phyloP scores from a whole-genome alignment of 2,797 vertebrate species.

The Enteromius viviparus region DNA sequence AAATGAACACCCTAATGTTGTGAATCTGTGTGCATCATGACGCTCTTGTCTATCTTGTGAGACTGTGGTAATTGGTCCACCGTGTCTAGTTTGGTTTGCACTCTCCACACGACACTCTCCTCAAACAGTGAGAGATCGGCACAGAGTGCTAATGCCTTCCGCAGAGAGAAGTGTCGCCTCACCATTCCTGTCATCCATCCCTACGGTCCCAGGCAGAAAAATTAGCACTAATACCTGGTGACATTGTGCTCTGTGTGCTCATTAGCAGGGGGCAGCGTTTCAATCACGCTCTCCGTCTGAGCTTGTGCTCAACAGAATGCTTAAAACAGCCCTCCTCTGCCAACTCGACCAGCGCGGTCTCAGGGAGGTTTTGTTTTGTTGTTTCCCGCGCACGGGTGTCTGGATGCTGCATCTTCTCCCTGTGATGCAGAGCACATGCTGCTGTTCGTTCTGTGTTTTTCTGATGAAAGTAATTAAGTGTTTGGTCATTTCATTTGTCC shows the following conservation, averaged over 20 bases:
- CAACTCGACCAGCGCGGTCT: constrained; percentile 60
- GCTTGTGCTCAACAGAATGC: constrained; percentile 10
- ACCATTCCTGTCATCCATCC: neutral
- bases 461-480: too few relatives aligned
- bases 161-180: neutral
- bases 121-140: constrained; percentile 2
- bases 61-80: neutral
- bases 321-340: neutral
- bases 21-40: neutral
- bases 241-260: constrained; percentile 42
- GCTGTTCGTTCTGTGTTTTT: too few relatives aligned
- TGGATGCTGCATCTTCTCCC: neutral
- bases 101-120: constrained; percentile 9
- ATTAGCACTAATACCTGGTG: constrained; percentile 39
- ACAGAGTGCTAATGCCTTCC: constrained; percentile 5
- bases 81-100: constrained; percentile 5
- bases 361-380: constrained; percentile 65
- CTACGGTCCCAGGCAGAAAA: neutral
- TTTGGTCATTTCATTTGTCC: neutral
- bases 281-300: constrained; percentile 30
- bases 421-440: neutral
- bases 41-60: neutral
- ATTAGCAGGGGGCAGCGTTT: constrained; percentile 36
- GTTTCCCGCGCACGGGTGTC: constrained; percentile 52
- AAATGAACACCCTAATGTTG: neutral